phyloP scores from a whole-genome alignment of 2,113 vertebrate species.

The Campylomormyrus numenius region DNA sequence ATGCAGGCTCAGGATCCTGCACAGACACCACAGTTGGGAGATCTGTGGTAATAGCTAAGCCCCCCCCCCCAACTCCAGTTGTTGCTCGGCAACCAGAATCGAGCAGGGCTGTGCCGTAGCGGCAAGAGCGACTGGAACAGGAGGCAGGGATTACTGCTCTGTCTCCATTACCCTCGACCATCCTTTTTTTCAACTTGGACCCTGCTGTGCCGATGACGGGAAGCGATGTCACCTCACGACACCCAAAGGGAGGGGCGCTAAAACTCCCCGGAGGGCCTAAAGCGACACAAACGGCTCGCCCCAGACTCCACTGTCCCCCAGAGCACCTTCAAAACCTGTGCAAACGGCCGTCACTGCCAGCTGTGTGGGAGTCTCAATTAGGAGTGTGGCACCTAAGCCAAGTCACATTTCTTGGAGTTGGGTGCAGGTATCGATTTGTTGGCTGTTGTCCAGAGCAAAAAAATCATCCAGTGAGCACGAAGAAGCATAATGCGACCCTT shows the following conservation, averaged over 20 bases:
- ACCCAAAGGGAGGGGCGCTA: neutral
- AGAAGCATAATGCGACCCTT: neutral
- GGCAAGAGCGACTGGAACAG: conserved; percentile 25
- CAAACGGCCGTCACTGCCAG: neutral
- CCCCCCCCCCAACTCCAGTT: conserved; percentile 21
- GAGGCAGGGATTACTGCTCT: neutral
- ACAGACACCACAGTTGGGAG: conserved; percentile 26
- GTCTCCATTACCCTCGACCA: neutral
- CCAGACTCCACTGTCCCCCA: neutral
- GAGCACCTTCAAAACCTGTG: neutral
- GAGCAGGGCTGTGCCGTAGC: conserved; percentile 33
- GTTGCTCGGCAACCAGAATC: conserved; percentile 56
- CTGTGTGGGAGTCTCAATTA: neutral
- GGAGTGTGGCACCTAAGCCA: neutral
- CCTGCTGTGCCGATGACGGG: neutral
- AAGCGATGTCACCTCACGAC: neutral
- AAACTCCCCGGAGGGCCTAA: neutral
- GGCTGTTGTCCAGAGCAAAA: neutral
- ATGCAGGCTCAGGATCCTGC: neutral
- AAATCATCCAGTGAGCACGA: neutral
- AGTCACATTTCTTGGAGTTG: neutral
- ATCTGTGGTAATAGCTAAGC: conserved; percentile 42
- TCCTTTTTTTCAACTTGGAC: neutral
- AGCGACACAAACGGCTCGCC: neutral
- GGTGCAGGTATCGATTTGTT: neutral